Evolutionary conservation across 2,113 vertebrate species (phyloP), one percentile per base, ranked within the genome.

Genomic region (Pitta sordida): DNA sequence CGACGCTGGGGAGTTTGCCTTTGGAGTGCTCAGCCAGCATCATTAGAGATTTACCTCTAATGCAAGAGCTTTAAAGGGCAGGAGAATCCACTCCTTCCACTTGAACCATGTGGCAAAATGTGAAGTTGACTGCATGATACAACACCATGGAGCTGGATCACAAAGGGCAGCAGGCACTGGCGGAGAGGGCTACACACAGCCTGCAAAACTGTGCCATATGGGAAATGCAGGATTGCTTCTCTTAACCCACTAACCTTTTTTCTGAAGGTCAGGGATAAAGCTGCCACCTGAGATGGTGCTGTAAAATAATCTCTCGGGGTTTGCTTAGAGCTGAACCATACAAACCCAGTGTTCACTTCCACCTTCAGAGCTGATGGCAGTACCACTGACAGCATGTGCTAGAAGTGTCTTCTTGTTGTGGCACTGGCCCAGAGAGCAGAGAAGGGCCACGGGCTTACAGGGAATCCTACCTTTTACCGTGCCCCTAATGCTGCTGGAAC

Each of bases 391-490:
- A 27, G 80, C 34, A 9, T 0, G 48, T n/a, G 12, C 44, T 20
- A n/a, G 14, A 58, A 78, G 22, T 4, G 24, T 34, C 44, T 9
- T 36, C 70, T 73, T 1, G 0, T 58, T 41, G 48, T 24, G 68
- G 20, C 30, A 20, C 20, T 7, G 13, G 34, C 41, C 32, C 32
- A 24, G 79, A 56, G 20, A 41, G 46, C n/a, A 83, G 32, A 37
- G 62, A 48, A 71, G 9, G 12, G 13, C 46, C 2, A 2, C 0
- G 0, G 27, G 36, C 7, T 49, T 5, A 5, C 18, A 46, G 32
- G 22, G 24, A 41, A 32, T 24, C 30, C 43, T 59, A 55, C 36
- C 67, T 21, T 81, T 52, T 41, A 37, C 60, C 60, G 36, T 34
- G 71, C 4, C 49, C 48, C 32, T 10, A 9, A 4, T 1, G 41